Conservation (phyloP, 1,140 invertebrate genomes). For the Hirudo medicinalis region DNA sequence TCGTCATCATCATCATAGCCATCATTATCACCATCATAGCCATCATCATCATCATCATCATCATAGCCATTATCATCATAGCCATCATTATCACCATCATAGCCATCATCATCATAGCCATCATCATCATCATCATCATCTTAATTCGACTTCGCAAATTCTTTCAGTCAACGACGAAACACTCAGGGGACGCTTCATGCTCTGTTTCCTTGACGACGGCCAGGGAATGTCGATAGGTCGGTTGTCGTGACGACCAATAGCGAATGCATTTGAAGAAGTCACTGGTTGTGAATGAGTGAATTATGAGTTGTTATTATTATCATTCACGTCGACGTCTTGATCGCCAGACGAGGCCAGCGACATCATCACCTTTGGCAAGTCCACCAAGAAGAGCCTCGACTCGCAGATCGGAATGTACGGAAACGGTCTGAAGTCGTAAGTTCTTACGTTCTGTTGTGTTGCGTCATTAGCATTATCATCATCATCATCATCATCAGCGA, state of each 20-base stretch:
- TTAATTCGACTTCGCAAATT: not conserved
- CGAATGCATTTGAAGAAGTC: too few species aligned
- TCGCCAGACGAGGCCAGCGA: slow-evolving; percentile 36
- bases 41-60: not conserved
- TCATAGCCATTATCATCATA: not conserved
- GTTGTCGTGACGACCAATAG: slow-evolving; percentile 9
- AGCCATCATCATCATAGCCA: not conserved
- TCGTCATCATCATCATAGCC: too few species aligned
- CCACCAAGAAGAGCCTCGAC: slow-evolving; percentile 34
- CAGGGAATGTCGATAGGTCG: slow-evolving; percentile 41
- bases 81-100: not conserved
- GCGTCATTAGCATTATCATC: too few species aligned
- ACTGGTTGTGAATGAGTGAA: too few species aligned
- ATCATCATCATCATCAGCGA: too few species aligned
- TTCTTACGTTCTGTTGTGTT: slow-evolving; percentile 18
- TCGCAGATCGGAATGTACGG: slow-evolving; percentile 43
- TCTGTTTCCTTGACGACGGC: slow-evolving; percentile 42
- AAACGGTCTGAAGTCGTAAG: slow-evolving; percentile 44
- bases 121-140: not conserved
- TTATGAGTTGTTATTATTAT: too few species aligned
- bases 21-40: too few species aligned
- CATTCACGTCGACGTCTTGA: not conserved
- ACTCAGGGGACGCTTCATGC: slow-evolving; percentile 35
- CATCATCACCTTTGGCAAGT: slow-evolving; percentile 42
- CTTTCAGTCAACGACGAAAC: slow-evolving; percentile 29